Evolutionary conservation across 2,888 invertebrate genomes (phyloP).

Genomic region (Caenorhabditis sp.): DNA sequence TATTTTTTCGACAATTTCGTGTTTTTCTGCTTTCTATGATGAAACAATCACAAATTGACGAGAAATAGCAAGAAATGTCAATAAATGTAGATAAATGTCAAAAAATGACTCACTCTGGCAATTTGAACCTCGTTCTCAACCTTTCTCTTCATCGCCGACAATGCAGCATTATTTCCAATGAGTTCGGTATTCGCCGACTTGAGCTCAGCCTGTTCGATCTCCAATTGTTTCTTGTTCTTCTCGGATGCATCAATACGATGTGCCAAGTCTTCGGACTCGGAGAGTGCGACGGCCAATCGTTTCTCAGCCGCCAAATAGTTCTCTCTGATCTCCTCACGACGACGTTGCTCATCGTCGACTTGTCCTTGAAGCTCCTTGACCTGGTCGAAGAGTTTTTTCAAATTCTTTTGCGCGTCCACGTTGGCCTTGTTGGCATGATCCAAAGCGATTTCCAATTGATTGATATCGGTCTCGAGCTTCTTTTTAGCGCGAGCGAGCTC

Average conservation of each 20-base stretch:
- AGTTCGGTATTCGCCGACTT: conserved; percentile 90
- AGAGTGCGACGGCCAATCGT: conserved; percentile 61
- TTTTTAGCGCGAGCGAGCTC: conserved; percentile 96
- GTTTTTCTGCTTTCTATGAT: no score
- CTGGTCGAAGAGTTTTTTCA: conserved; percentile 64
- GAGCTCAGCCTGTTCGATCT: conserved; percentile 73
- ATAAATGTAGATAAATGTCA: no score
- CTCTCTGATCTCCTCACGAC: conserved; percentile 87
- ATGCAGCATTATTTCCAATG: conserved; percentile 89
- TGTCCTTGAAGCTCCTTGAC: conserved; percentile 77
- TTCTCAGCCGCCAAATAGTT: conserved; percentile 69
- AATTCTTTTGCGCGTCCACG: conserved; percentile 74
- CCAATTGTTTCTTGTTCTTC: conserved; percentile 77
- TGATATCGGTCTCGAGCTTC: conserved; percentile 91
- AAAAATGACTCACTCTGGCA: conserved; percentile 60
- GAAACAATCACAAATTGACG: no score
- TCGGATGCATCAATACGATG: conserved; percentile 57
- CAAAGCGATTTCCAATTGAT: conserved; percentile 97
- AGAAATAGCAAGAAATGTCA: no score
- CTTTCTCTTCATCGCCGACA: conserved; percentile 85
- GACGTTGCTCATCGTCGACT: conserved; percentile 93
- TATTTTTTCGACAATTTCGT: no score
- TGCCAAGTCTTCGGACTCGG: conserved; percentile 63
- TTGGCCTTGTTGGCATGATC: conserved; percentile 93
- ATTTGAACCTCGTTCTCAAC: conserved; percentile 68